A percentile compares a stretch with the other conserved stretches of the same genome.
phyloP scores from a whole-genome alignment of 2,113 vertebrate species.

The Nycticryphes semicollaris region DNA sequence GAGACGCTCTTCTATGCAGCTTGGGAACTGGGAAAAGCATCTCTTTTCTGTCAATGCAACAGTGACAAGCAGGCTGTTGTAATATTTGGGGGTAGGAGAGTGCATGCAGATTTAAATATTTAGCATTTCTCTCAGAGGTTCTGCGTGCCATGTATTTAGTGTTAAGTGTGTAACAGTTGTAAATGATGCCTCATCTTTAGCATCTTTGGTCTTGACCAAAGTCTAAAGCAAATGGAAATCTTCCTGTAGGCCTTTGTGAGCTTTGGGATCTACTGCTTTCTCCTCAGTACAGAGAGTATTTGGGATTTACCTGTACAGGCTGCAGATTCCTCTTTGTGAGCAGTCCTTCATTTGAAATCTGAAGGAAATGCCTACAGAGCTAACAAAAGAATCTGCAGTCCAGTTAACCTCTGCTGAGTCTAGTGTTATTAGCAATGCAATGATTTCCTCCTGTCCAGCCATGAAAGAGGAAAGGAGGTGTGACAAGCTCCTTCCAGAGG shows the following conservation, averaged over 20 bases:
- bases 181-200: neutral
- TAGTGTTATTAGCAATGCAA: neutral
- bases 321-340: neutral
- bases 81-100: neutral
- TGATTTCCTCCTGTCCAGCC: neutral
- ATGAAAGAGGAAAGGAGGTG: neutral
- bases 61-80: neutral
- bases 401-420: neutral
- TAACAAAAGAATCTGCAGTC: neutral
- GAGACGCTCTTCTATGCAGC: neutral
- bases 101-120: neutral
- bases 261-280: neutral
- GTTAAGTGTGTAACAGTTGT: neutral
- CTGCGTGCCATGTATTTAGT: neutral
- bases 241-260: neutral
- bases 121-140: neutral
- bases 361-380: neutral
- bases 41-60: neutral
- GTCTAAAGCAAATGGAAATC: neutral
- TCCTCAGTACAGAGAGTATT: neutral
- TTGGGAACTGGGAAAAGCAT: neutral
- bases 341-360: neutral
- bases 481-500: neutral
- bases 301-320: neutral
- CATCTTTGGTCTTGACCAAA: neutral